Conservation (phyloP, 2,797 vertebrate species). For the Apogon hyalosoma region DNA sequence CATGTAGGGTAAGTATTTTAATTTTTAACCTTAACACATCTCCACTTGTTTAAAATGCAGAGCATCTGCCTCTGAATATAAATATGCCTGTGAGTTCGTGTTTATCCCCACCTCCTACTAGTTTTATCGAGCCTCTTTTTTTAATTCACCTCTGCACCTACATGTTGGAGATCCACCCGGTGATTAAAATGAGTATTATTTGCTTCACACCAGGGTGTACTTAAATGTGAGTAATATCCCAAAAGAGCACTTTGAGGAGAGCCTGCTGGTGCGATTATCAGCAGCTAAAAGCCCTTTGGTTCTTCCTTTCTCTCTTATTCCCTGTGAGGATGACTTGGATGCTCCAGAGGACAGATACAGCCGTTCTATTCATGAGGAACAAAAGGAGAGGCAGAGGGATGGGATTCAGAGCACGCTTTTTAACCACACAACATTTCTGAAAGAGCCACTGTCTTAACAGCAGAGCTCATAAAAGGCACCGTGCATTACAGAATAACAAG, state of each 20-base stretch:
- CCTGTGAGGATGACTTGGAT: conserved; percentile 59
- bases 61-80: conserved; percentile 57
- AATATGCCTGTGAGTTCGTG: conserved; percentile 52
- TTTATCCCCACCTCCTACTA: conserved; percentile 44
- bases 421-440: conserved; percentile 41
- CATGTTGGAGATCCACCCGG: conserved; percentile 7
- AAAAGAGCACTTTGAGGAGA: conserved; percentile 50
- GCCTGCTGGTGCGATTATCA: conserved; percentile 66
- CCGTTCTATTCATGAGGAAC: conserved; percentile 70
- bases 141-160: conserved; percentile 41
- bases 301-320: conserved; percentile 66
- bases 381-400: conserved; percentile 58
- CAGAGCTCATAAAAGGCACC: conserved; percentile 34
- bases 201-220: conserved; percentile 46
- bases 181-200: conserved; percentile 64
- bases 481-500: conserved; percentile 29
- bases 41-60: conserved; percentile 59
- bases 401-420: conserved; percentile 40
- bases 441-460: conserved; percentile 41
- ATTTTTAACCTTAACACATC: conserved; percentile 59
- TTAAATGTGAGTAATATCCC: conserved; percentile 50
- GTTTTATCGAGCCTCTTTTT: no score
- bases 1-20: conserved; percentile 36
- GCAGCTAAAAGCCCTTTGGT: conserved; percentile 69
- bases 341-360: conserved; percentile 41